Evolutionary conservation across 1,140 invertebrate species (phyloP), one percentile per base, ranked within the genome.

Genomic region (Calliphora vicina): DNA sequence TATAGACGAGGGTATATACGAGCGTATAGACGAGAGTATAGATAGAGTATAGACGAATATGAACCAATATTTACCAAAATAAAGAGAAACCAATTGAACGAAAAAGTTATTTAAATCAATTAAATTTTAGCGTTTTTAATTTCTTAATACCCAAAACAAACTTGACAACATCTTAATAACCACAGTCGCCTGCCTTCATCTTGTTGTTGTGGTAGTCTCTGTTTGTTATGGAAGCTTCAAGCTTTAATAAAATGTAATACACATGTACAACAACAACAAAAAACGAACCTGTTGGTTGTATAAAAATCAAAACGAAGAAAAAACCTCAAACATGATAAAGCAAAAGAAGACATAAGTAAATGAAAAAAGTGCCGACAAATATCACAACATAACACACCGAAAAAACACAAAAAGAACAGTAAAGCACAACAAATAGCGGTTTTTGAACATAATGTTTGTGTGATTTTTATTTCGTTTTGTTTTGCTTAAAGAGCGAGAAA

Each of bases 171-270:
- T 15, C 5, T 35, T 35, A 15, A 0, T 23, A 25, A 67, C 61
- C 61, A 2, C 23, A 67, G 61, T 23, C 23, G 61, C 61, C 23
- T 13, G 13, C 61, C 61, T 20, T 67, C 23, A 23, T 10, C 23
- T 67, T 74, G 72, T 74, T 74, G 72, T 78, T 78, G 74, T 78
- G 42, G 74, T 78, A 78, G 74, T 78, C 74, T 78, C 74, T 20
- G 74, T 43, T 43, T 76, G 35, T 76, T 76, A 42, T 29, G 73
- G 27, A 67, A 67, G 61, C 61, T 67, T 67, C 61, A 67, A 67
- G 61, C 61, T 67, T 67, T 57, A 57, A 57, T 17, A 57, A n/a
- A n/a, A n/a, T 57, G 50, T 57, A 57, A 57, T 57, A n/a, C 50
- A n/a, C 61, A 67, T 67, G 61, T 67, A 76, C 73, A 76, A 45